A percentile compares a stretch with the other conserved stretches of the same genome.
Conservation (phyloP, 2,888 invertebrate genomes). For the Eilema sororculum region DNA sequence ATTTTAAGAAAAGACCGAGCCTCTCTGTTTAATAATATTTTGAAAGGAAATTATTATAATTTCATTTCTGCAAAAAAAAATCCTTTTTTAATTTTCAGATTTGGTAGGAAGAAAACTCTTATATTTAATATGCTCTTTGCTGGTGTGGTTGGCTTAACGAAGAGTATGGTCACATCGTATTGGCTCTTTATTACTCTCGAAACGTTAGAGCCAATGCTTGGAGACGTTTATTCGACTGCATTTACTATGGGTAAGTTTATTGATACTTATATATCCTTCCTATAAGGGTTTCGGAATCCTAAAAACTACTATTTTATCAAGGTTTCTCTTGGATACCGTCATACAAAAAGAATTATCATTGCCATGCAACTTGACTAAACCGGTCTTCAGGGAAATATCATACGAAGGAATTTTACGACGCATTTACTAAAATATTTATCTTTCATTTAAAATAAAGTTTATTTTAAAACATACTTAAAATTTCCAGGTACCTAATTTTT, state of each 20-base stretch:
- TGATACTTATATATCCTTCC: too few relatives aligned
- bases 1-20: too few relatives aligned
- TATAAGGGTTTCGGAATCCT: too few relatives aligned
- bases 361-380: neutral
- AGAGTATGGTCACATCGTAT: constrained; percentile 37
- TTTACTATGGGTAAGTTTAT: constrained; percentile 56
- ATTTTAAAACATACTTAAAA: neutral
- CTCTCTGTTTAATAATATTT: too few relatives aligned
- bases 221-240: constrained; percentile 59
- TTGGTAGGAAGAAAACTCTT: constrained; percentile 37
- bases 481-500: neutral
- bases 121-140: constrained; percentile 29
- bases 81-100: constrained; percentile 24
- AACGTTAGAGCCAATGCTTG: constrained; percentile 54
- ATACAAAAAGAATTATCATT: too few relatives aligned
- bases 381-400: neutral
- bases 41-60: neutral
- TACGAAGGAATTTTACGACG: neutral
- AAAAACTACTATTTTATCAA: neutral
- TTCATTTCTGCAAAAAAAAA: too few relatives aligned
- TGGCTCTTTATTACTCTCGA: constrained; percentile 46
- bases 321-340: neutral
- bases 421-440: neutral
- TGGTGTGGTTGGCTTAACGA: constrained; percentile 33
- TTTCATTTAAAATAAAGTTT: too few relatives aligned